A percentile compares a stretch with the other conserved stretches of the same genome.
Conservation (phyloP, 2,113 vertebrate species). For the Boulengeromyrus knoepffleri region DNA sequence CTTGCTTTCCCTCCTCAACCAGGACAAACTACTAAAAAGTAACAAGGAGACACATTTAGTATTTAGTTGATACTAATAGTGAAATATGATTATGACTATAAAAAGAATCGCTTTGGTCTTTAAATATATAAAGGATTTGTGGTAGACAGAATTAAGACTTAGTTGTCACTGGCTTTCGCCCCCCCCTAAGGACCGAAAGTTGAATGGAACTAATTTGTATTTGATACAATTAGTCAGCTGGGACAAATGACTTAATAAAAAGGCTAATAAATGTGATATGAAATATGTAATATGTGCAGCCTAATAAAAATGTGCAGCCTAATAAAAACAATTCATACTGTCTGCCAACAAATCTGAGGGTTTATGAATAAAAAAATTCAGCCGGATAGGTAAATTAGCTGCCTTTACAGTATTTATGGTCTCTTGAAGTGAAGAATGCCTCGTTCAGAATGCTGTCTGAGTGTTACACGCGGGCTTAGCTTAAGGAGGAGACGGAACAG, state of each 20-base stretch:
- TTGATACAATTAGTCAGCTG: conserved; percentile 5
- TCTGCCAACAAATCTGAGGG: background rate
- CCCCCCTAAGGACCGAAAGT: background rate
- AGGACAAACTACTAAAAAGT: background rate
- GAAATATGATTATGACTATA: background rate
- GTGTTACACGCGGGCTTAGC: background rate
- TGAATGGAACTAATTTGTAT: background rate
- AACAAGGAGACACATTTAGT: background rate
- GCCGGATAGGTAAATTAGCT: background rate
- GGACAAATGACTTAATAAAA: background rate
- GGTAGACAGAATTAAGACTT: background rate
- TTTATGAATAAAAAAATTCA: conserved; percentile 4
- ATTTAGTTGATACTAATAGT: background rate
- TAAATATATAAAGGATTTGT: background rate
- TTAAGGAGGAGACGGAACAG: no score
- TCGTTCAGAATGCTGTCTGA: background rate
- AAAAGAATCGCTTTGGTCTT: background rate
- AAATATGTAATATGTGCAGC: background rate
- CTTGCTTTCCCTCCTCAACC: background rate
- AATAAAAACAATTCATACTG: background rate
- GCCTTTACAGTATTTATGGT: background rate
- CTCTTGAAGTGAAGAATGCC: background rate
- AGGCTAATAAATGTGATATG: conserved; percentile 6
- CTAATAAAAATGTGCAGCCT: background rate
- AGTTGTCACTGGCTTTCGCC: background rate